These are phyloP conservation scores for Lichenostomus cassidix DNA, from an alignment of 2,113 vertebrate species.

Conservation along the genomic window DNA sequence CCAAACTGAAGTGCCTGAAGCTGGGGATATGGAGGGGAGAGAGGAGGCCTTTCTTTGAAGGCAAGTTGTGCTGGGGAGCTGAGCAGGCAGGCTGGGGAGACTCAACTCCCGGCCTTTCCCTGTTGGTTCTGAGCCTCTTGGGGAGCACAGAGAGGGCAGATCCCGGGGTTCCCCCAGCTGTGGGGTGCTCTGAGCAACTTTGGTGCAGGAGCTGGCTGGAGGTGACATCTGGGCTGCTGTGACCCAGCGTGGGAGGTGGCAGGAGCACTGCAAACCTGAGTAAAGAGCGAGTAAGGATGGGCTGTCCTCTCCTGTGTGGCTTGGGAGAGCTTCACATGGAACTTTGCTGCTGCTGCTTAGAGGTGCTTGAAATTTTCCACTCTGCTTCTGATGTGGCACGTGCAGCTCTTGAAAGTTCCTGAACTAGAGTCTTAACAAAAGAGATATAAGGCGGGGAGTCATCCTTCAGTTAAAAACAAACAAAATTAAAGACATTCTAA, in stretches of 20 bases:
- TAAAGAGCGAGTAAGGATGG: not conserved
- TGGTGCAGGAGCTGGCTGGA: not conserved
- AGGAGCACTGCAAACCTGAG: fast-evolving
- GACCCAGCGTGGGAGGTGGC: not conserved
- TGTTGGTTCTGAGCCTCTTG: fast-evolving
- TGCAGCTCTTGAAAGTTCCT: not conserved
- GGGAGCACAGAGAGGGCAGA: not conserved
- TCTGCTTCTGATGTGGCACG: not conserved
- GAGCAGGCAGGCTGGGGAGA: not conserved
- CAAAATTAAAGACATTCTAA: slow-evolving; percentile 48
- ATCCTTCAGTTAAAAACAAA: slow-evolving; percentile 52
- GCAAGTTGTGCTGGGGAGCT: not conserved
- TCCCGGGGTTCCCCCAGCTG: no score
- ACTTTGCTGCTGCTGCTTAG: not conserved
- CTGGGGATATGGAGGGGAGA: not conserved
- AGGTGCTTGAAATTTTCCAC: not conserved
- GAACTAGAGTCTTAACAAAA: not conserved
- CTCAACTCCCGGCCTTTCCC: not conserved
- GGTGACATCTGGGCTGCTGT: not conserved
- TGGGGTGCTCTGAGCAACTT: fast-evolving
- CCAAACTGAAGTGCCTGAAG: not conserved
- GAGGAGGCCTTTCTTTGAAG: not conserved
- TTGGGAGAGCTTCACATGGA: not conserved
- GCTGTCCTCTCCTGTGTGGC: fast-evolving
- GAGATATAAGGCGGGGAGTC: slow-evolving; percentile 7